Base-by-base conservation (phyloP, 2,797 vertebrate species). In the Masticophis lateralis region DNA sequence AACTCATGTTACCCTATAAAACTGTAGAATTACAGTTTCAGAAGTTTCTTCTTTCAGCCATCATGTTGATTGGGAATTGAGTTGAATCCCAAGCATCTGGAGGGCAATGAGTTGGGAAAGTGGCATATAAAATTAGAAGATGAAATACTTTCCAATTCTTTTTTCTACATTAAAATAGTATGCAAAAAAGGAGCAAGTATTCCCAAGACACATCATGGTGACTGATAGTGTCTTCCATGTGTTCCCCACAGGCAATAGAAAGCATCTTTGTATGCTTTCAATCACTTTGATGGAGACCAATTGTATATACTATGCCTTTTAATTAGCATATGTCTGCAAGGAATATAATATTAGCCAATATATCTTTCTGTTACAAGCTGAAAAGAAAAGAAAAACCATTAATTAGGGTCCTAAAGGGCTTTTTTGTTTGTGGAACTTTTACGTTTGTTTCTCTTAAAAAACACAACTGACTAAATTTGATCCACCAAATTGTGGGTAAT, bases 341-440 rank as follows among this genome's bases (percentile, higher is more conserved):
- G 74, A 92, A 93, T 90, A 89, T 25, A 93, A 47, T 79, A 86
- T 94, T 95, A 95, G 92, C 61, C 91, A 93, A 92, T 86, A 93
- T 92, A 93, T 92, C 91, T 94, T 93, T 56, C 92, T 83, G 51
- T 87, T 95, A 90, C 56, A 93, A 95, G 92, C 57, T 63, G 57
- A 91, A 94, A 95, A 94, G 96, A 91, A 92, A 95, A 94, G 96
- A 95, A 94, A 94, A 89, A 86, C 59, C 93, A 94, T 94, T 95
- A 93, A 94, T 92, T 93, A 86, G 59, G 89, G n/a, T 25, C 89
- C 93, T 95, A 86, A 92, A 92, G 86, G 56, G 79, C 74, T 86
- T 79, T 92, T 88, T 92, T 90, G 83, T 86, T 92, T 95, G 53
- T 86, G 43, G 87, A 94, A 93, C 91, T 57, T 90, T 86, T 60